These are phyloP conservation scores for Calephelis virginiensis DNA, from an alignment of 1,140 invertebrate species.

Conservation along the genomic window DNA sequence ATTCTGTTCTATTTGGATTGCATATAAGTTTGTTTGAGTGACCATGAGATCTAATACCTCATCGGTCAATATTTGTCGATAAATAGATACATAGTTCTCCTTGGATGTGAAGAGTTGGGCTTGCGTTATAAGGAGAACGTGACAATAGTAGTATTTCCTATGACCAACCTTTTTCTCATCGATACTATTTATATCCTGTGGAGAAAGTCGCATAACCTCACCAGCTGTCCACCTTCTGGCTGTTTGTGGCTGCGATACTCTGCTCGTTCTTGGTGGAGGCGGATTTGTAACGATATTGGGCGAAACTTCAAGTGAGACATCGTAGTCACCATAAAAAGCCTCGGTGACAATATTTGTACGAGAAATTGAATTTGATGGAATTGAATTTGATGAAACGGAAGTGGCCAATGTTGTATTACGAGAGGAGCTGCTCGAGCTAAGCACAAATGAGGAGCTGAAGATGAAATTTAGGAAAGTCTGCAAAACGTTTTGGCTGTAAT, in stretches of 20 bases:
- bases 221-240: background rate
- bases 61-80: conserved; percentile 17
- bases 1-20: conserved; percentile 14
- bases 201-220: background rate
- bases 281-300: background rate
- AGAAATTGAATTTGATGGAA: background rate
- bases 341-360: background rate
- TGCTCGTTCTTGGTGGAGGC: background rate
- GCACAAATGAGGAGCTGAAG: too few relatives aligned
- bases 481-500: too few relatives aligned
- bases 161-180: background rate
- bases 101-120: background rate
- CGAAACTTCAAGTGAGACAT: background rate
- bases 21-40: conserved; percentile 17
- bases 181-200: background rate
- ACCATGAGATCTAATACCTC: conserved; percentile 16
- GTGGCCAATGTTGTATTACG: too few relatives aligned
- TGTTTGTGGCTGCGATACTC: background rate
- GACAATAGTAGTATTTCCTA: background rate
- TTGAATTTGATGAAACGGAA: too few relatives aligned
- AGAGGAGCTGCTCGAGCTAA: too few relatives aligned
- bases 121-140: background rate
- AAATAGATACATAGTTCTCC: background rate
- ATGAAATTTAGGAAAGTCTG: too few relatives aligned
- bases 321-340: background rate